Conservation (phyloP, 2,113 vertebrate species). For the Mobula hypostoma region DNA sequence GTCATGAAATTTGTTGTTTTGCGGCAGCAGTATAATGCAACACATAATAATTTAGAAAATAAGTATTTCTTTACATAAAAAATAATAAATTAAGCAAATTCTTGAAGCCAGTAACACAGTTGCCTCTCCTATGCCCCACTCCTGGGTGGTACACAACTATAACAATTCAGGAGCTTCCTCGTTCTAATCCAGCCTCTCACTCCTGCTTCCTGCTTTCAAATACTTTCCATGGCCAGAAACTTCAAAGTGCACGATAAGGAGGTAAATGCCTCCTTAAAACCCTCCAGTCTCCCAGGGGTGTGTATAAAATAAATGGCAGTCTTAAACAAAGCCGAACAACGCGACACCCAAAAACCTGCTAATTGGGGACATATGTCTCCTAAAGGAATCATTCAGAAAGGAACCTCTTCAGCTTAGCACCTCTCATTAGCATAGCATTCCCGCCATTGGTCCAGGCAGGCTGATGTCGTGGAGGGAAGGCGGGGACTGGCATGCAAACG, state of each 20-base stretch:
- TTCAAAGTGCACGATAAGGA: not conserved
- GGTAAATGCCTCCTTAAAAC: not conserved
- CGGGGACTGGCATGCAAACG: constrained; percentile 49
- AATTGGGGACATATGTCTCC: constrained; percentile 52
- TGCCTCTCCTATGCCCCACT: too few species aligned
- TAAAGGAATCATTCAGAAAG: constrained; percentile 52
- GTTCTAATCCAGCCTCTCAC: too few species aligned
- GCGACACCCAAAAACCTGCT: constrained; percentile 42
- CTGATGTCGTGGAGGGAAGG: constrained; percentile 51
- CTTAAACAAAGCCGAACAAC: constrained; percentile 41
- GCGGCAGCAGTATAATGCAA: too few species aligned
- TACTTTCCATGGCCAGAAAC: not conserved
- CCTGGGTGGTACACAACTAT: too few species aligned
- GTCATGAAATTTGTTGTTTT: too few species aligned
- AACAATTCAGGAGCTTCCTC: too few species aligned
- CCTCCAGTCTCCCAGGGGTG: not conserved
- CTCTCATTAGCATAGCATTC: constrained; percentile 48
- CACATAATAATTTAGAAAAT: too few species aligned
- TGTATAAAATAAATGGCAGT: not conserved
- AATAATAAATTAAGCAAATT: too few species aligned
- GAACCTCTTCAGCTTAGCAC: constrained; percentile 51
- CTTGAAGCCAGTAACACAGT: too few species aligned
- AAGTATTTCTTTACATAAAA: too few species aligned
- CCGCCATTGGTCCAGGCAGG: constrained; percentile 52
- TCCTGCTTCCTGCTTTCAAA: not conserved